Percentiles rank a stretch among this genome's conserved stretches.
Conservation (phyloP, 2,888 invertebrate species). For the Tiliacea citrago region DNA sequence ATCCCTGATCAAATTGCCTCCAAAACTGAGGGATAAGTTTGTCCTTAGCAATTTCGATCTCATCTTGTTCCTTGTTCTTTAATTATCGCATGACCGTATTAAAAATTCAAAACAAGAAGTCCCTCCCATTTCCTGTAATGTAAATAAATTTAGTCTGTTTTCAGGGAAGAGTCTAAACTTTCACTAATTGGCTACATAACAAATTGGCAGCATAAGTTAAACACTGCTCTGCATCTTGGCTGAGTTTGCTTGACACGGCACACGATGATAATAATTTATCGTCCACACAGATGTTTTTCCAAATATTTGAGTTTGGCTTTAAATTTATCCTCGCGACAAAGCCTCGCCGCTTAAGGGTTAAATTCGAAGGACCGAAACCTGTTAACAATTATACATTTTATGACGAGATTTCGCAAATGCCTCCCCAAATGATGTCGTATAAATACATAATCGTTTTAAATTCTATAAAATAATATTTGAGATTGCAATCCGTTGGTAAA, state of each 20-base stretch:
- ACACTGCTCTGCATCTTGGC: conserved; percentile 63
- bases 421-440: conserved; percentile 39
- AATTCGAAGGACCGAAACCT: conserved; percentile 51
- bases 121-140: conserved; percentile 64
- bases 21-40: conserved; percentile 39
- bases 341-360: conserved; percentile 37
- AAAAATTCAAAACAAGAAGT: conserved; percentile 70
- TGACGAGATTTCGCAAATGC: conserved; percentile 57
- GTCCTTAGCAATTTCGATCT: conserved; percentile 51
- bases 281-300: conserved; percentile 55
- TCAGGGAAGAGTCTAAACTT: conserved; percentile 65
- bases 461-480: conserved; percentile 46
- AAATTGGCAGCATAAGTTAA: conserved; percentile 72
- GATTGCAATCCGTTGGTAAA: conserved; percentile 29
- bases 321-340: conserved; percentile 43
- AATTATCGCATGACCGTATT: conserved; percentile 62
- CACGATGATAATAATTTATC: conserved; percentile 57
- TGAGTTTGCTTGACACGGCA: conserved; percentile 51
- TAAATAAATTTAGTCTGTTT: conserved; percentile 65
- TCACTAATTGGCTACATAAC: conserved; percentile 72
- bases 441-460: conserved; percentile 45
- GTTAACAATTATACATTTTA: conserved; percentile 59
- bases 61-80: conserved; percentile 55
- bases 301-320: conserved; percentile 58
- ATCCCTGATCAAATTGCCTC: conserved; percentile 58